Base-by-base conservation (phyloP, 2,113 vertebrate species). In the Blennius ocellaris region DNA sequence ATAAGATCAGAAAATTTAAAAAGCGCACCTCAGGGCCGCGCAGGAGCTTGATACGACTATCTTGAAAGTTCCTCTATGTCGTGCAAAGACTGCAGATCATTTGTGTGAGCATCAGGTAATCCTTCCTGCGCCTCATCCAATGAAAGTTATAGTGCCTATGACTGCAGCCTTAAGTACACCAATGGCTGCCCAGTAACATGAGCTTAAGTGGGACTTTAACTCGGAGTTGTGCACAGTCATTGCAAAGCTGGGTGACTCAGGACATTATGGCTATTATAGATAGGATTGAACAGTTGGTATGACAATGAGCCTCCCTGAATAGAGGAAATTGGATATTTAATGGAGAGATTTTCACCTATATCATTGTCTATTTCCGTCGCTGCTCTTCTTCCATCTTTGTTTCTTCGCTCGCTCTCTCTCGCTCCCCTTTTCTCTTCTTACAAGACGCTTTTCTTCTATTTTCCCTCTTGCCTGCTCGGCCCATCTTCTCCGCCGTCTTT, bases 281-380 rank as follows among this genome's bases (percentile, higher is more conserved):
- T 88, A 81, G 66, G 73, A 85, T 64, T 84, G 83, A 83, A 79
- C 53, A 65, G 76, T 72, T 64, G 78, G 57, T 77, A 76, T 78
- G 78, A 81, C 81, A 78, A 66, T 78, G 78, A 85, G 66, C 54
- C 58, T 21, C 71, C 15, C 72, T 63, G 67, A 77, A 79, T 71
- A 68, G 52, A 51, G 82, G 83, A 80, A 83, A 89, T 82, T 86
- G 82, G 81, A 78, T 78, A 84, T 87, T 80, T 76, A 86, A 88
- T 84, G 70, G 84, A 80, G 59, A 73, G 85, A 73, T 83, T 82
- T 88, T 67, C 80, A 81, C 82, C 82, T 79, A 39, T 72, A 83
- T 84, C 54, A 58, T 73, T 67, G 62, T 81, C 60, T 84, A 56
- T 78, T 66, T 75, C 79, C 76, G 72, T 86, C 65, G 66, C 17